phyloP scores from a whole-genome alignment of 2,888 invertebrate species.

The Pasiphila rectangulata region DNA sequence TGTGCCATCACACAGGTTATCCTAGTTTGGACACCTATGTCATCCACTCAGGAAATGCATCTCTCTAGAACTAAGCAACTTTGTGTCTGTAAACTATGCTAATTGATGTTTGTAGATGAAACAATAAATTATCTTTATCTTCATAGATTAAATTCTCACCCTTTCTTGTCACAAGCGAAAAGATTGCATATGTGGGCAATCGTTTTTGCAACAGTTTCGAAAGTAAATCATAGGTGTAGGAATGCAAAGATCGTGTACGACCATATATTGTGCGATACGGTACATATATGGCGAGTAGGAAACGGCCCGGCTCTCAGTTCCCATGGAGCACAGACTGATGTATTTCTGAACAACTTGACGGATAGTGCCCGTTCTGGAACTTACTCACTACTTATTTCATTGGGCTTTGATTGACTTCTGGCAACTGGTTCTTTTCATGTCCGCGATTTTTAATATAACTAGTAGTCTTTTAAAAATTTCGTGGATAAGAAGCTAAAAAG shows the following conservation, averaged over 20 bases:
- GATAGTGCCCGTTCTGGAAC: constrained; percentile 63
- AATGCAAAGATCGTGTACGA: constrained; percentile 36
- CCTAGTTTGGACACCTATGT: no score
- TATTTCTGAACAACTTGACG: constrained; percentile 60
- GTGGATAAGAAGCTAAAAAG: no score
- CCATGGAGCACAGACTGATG: constrained; percentile 68
- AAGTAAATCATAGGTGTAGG: constrained; percentile 31
- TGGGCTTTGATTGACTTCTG: constrained; percentile 27
- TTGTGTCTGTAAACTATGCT: no score
- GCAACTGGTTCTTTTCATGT: no score
- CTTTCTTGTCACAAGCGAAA: background rate
- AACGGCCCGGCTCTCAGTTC: constrained; percentile 56
- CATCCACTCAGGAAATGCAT: no score
- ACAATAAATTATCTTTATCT: no score
- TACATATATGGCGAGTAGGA: constrained; percentile 71
- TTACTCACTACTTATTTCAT: constrained; percentile 44
- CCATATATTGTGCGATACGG: constrained; percentile 44
- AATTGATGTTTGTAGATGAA: no score
- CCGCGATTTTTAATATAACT: no score
- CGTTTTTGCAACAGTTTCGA: constrained; percentile 13
- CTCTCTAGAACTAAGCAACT: no score
- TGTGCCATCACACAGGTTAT: no score
- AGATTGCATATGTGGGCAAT: background rate
- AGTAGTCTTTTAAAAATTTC: no score
- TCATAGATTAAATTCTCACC: background rate